Percentiles rank a stretch among this genome's conserved stretches.
phyloP scores from a whole-genome alignment of 2,888 invertebrate species.

The Ferrisia virgata region DNA sequence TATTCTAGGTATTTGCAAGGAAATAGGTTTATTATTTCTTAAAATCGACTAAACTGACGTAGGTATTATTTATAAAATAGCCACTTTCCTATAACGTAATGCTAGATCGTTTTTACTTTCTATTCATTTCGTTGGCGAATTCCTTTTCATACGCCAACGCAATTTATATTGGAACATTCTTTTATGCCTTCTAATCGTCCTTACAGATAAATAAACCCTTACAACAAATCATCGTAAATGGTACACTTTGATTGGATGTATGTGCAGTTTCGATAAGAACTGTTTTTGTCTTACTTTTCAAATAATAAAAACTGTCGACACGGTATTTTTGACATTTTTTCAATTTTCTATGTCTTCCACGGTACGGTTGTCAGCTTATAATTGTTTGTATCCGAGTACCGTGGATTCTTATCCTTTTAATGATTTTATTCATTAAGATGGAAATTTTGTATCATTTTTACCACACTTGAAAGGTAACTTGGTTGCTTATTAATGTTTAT shows the following conservation, averaged over 20 bases:
- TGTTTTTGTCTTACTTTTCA: no score
- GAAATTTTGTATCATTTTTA: background rate
- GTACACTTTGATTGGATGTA: background rate
- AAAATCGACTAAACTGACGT: background rate
- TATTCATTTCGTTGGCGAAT: background rate
- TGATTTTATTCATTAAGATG: no score
- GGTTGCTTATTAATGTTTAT: background rate
- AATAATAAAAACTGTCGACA: no score
- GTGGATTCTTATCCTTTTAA: no score
- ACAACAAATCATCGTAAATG: no score
- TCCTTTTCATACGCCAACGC: background rate
- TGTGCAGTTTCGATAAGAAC: no score
- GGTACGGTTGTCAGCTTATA: no score
- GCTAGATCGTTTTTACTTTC: background rate
- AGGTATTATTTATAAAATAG: slow-evolving; percentile 21
- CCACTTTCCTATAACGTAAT: background rate
- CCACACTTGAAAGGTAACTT: background rate
- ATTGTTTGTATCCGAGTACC: no score
- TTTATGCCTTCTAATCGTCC: background rate
- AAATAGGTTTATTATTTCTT: slow-evolving; percentile 26
- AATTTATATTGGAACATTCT: background rate
- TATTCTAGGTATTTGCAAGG: background rate
- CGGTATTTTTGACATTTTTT: no score
- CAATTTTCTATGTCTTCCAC: no score
- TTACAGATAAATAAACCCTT: background rate